Percentiles rank a stretch among this genome's conserved stretches.
phyloP scores from a whole-genome alignment of 2,113 vertebrate species.

The Natator depressus region DNA sequence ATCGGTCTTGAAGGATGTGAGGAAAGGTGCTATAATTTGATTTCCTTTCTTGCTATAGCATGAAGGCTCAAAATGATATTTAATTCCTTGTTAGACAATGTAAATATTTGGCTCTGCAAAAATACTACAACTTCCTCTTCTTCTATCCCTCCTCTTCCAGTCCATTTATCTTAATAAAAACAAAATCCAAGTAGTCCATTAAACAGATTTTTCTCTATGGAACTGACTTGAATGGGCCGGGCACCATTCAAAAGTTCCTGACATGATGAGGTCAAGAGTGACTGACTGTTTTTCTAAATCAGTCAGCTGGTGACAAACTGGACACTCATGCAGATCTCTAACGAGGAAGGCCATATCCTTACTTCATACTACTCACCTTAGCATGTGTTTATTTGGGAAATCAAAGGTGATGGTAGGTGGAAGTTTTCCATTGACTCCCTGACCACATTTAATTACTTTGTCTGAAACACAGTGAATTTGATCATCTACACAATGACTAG shows the following conservation, averaged over 20 bases:
- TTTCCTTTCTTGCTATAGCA: constrained; percentile 16
- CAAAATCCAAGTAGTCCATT: neutral
- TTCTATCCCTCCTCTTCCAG: neutral
- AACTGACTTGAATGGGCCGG: neutral
- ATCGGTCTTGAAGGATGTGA: constrained; percentile 50
- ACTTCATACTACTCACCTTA: neutral
- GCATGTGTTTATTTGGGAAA: neutral
- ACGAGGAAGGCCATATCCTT: neutral
- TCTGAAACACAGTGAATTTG: neutral
- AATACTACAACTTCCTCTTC: constrained; percentile 12
- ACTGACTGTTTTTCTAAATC: neutral
- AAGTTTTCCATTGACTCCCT: neutral
- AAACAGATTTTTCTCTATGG: neutral
- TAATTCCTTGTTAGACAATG: neutral
- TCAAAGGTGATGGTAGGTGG: neutral
- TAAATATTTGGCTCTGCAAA: constrained; percentile 30
- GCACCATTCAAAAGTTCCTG: neutral
- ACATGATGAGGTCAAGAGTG: too few relatives aligned
- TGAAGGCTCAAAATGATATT: neutral
- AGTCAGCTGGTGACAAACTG: neutral
- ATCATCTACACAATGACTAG: neutral
- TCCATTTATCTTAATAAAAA: neutral
- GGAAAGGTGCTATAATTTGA: constrained; percentile 49
- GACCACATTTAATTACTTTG: neutral
- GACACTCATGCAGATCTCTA: neutral